A percentile compares a stretch with the other conserved stretches of the same genome.
Conservation (phyloP, 2,888 invertebrate genomes). For the Rutpela maculata region DNA sequence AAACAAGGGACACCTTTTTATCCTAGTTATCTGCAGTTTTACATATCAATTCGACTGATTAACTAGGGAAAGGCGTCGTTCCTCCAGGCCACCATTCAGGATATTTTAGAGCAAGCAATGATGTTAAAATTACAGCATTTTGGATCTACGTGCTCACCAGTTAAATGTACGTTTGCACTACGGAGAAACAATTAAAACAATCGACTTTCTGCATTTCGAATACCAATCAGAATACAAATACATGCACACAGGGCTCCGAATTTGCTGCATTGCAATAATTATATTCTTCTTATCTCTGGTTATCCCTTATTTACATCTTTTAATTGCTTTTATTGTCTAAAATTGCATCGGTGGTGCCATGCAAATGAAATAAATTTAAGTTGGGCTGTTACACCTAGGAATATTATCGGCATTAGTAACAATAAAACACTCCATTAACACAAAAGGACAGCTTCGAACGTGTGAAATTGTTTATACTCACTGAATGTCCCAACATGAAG, state of each 20-base stretch:
- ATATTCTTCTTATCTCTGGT: conserved; percentile 41
- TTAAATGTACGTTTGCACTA: conserved; percentile 57
- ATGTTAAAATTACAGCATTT: conserved; percentile 62
- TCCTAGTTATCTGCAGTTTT: neutral
- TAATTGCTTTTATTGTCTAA: conserved; percentile 29
- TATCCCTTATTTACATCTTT: conserved; percentile 35
- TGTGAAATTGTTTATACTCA: neutral
- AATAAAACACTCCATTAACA: conserved; percentile 6
- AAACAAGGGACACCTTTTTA: neutral
- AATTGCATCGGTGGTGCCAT: conserved; percentile 19
- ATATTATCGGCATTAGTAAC: neutral
- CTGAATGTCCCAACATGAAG: too few species aligned
- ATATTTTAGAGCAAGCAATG: conserved; percentile 57
- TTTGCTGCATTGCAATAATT: conserved; percentile 12
- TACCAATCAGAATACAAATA: conserved; percentile 61
- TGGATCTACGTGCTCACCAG: conserved; percentile 63
- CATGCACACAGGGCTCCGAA: conserved; percentile 39
- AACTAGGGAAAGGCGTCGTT: conserved; percentile 12
- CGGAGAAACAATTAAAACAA: conserved; percentile 67
- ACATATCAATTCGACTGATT: neutral
- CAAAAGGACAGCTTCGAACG: neutral
- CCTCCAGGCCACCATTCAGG: conserved; percentile 42
- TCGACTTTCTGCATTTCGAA: conserved; percentile 64
- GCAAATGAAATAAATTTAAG: conserved; percentile 3
- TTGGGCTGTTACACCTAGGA: conserved; percentile 1